Evolutionary conservation across 1,140 invertebrate species (phyloP).

Genomic region (Probaryconus sp.): DNA sequence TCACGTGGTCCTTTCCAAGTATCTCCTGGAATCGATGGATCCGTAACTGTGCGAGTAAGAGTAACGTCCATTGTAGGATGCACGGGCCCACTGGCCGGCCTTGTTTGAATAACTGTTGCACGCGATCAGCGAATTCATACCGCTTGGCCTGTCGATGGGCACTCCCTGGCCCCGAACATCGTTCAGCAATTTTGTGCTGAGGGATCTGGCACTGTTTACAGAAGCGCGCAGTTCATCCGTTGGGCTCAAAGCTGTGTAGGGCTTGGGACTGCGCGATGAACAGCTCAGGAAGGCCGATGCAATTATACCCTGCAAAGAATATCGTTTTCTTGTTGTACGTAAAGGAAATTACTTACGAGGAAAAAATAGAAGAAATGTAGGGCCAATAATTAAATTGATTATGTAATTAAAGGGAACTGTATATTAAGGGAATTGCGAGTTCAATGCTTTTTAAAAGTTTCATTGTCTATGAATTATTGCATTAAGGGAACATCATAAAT

Average conservation of each 20-base stretch:
- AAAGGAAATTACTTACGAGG: neutral
- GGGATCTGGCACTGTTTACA: slow-evolving; percentile 66
- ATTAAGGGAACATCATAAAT: no score
- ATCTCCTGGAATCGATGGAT: slow-evolving; percentile 77
- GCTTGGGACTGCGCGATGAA: slow-evolving; percentile 68
- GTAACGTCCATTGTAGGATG: slow-evolving; percentile 76
- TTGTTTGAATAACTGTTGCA: slow-evolving; percentile 87
- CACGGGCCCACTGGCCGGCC: slow-evolving; percentile 81
- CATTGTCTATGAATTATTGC: no score
- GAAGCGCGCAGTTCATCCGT: slow-evolving; percentile 68
- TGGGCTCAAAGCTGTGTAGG: slow-evolving; percentile 72
- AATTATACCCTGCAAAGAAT: slow-evolving; percentile 68
- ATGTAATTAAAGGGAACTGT: no score
- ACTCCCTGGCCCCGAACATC: slow-evolving; percentile 31
- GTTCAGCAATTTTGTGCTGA: slow-evolving; percentile 58
- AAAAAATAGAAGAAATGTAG: neutral
- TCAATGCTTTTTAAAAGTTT: no score
- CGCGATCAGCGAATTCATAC: slow-evolving; percentile 81
- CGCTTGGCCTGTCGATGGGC: slow-evolving; percentile 63
- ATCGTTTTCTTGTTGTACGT: slow-evolving; percentile 14
- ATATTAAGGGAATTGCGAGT: no score
- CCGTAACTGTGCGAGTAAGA: slow-evolving; percentile 80
- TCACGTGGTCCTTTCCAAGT: slow-evolving; percentile 74
- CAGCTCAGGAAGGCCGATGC: slow-evolving; percentile 73
- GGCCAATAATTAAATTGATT: no score